Evolutionary conservation across 1,140 invertebrate species (phyloP).

Genomic region (Laupala kohalensis): DNA sequence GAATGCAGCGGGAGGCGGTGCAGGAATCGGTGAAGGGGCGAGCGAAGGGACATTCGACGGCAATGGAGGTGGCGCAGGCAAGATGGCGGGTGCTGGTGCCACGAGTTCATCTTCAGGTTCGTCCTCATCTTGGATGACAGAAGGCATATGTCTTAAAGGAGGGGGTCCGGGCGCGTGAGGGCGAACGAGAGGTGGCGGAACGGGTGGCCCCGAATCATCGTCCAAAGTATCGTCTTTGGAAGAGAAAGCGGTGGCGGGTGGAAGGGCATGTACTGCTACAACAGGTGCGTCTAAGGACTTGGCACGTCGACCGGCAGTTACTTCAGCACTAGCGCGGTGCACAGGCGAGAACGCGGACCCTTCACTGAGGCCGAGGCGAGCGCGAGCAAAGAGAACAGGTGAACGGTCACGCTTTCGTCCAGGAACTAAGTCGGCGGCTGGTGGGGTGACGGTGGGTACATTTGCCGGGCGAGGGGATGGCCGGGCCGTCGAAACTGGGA

Average conservation of each 20-base stretch:
- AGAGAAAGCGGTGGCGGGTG: slow-evolving; percentile 72
- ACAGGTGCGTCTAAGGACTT: slow-evolving; percentile 72
- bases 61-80: no score
- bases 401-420: slow-evolving; percentile 40
- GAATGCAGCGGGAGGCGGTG: no score
- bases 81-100: not conserved
- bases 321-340: slow-evolving; percentile 53
- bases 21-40: no score
- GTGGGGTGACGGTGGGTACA: not conserved
- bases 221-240: slow-evolving; percentile 71
- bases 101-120: not conserved
- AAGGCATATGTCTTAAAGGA: not conserved
- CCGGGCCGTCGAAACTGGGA: slow-evolving; percentile 32
- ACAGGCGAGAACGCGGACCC: slow-evolving; percentile 57
- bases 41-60: no score
- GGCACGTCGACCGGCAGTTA: slow-evolving; percentile 48
- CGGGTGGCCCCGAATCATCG: not conserved
- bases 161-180: not conserved
- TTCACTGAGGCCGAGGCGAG: slow-evolving; percentile 62
- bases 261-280: slow-evolving; percentile 59
- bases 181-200: not conserved
- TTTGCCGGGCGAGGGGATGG: slow-evolving; percentile 63
- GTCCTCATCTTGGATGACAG: not conserved
- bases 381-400: slow-evolving; percentile 61
- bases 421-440: slow-evolving; percentile 6